A percentile compares a stretch with the other conserved stretches of the same genome.
These are phyloP conservation scores for Amphipyra berbera DNA, from an alignment of 2,888 invertebrate species.

Conservation along the genomic window DNA sequence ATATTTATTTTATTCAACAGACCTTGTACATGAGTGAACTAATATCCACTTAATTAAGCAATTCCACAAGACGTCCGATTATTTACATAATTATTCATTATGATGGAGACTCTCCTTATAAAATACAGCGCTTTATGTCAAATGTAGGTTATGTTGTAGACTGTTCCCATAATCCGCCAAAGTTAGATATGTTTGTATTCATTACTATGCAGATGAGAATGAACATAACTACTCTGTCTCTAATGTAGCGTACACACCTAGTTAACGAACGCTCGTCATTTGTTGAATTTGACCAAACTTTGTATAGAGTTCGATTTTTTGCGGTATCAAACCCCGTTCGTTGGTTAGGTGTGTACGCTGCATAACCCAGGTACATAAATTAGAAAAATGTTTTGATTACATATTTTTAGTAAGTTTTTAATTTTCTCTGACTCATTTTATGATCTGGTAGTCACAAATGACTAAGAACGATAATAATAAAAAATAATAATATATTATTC, in stretches of 20 bases:
- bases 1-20: slow-evolving; percentile 49
- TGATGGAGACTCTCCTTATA: slow-evolving; percentile 21
- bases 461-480: slow-evolving; percentile 31
- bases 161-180: slow-evolving; percentile 17
- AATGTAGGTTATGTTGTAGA: slow-evolving; percentile 22
- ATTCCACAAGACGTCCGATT: slow-evolving; percentile 33
- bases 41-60: slow-evolving; percentile 54
- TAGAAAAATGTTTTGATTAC: slow-evolving; percentile 9
- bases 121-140: slow-evolving; percentile 31
- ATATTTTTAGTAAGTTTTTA: slow-evolving; percentile 7
- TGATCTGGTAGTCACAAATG: slow-evolving; percentile 31
- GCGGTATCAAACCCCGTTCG: too few species aligned
- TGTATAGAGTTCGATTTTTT: too few species aligned
- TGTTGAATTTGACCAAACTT: too few species aligned
- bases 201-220: not conserved
- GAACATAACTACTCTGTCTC: not conserved
- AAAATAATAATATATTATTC: slow-evolving; percentile 41
- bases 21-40: slow-evolving; percentile 33
- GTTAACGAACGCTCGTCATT: too few species aligned
- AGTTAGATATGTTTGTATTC: slow-evolving; percentile 3
- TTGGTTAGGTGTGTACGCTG: too few species aligned
- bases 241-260: too few species aligned
- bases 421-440: slow-evolving; percentile 32
- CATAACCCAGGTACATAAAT: not conserved
- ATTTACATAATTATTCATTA: slow-evolving; percentile 51